Percentiles rank a stretch among this genome's conserved stretches.
Conservation (phyloP, 1,140 invertebrate species). For the Lepidurus couesii region DNA sequence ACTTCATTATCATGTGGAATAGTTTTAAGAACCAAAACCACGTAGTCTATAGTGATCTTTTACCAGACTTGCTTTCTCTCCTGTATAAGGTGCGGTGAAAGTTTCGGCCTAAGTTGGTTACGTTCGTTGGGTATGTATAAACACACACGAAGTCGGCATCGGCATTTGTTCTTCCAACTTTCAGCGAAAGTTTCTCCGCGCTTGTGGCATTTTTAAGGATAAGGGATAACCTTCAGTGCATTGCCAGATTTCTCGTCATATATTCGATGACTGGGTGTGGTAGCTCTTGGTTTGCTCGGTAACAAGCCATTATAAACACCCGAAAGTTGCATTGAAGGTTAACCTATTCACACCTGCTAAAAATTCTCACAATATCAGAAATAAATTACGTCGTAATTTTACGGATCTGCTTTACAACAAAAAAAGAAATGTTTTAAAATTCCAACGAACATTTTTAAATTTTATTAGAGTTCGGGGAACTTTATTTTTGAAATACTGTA, state of each 20-base stretch:
- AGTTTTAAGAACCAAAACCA: neutral
- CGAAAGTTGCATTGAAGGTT: no score
- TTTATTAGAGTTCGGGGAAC: no score
- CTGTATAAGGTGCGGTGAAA: neutral
- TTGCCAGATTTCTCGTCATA: neutral
- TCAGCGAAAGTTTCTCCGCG: neutral
- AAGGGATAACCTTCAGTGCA: no score
- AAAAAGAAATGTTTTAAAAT: no score
- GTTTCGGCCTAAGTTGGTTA: neutral
- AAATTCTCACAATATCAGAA: no score
- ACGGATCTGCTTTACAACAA: no score
- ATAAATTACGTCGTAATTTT: no score
- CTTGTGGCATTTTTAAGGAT: no score
- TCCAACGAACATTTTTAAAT: no score
- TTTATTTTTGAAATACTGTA: neutral
- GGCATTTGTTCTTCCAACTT: neutral
- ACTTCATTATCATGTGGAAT: neutral
- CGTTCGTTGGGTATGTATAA: no score
- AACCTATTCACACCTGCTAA: neutral
- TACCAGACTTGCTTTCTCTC: neutral
- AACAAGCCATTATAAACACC: no score
- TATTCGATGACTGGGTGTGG: neutral
- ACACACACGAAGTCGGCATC: no score
- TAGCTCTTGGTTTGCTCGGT: neutral
- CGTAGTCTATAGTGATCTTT: neutral